Evolutionary conservation across 2,888 invertebrate species (phyloP).

Genomic region (Drosophila sordidula): DNA sequence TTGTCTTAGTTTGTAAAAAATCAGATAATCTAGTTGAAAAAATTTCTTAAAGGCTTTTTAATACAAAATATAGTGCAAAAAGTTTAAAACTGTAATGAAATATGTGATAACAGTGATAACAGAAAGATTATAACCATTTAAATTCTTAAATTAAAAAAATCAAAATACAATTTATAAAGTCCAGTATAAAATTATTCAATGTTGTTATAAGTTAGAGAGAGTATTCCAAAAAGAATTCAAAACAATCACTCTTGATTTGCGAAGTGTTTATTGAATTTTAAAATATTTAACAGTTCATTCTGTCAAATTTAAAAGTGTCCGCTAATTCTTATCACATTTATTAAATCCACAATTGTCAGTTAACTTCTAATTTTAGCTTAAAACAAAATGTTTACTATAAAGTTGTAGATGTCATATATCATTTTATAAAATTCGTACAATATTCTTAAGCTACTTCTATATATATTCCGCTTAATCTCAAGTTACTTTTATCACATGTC

Average conservation of each 20-base stretch:
- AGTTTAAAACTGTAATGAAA: neutral
- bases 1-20: too few species aligned
- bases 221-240: too few species aligned
- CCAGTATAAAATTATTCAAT: too few species aligned
- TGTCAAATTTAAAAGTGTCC: neutral
- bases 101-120: neutral
- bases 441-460: neutral
- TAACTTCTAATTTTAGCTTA: neutral
- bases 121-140: neutral
- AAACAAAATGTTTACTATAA: neutral
- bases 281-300: too few species aligned
- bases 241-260: neutral
- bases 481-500: conserved; percentile 21
- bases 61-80: too few species aligned
- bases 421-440: neutral
- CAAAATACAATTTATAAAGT: too few species aligned
- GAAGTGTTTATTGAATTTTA: neutral
- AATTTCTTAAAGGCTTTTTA: too few species aligned
- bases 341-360: neutral
- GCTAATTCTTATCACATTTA: neutral
- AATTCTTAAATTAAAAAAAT: too few species aligned
- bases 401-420: neutral
- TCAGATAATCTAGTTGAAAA: too few species aligned
- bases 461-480: conserved; percentile 6
- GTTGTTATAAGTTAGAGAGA: too few species aligned